A percentile compares a stretch with the other conserved stretches of the same genome.
These are phyloP conservation scores for Glaucomys volans DNA, from an alignment of 2,113 vertebrate species.

Conservation along the genomic window DNA sequence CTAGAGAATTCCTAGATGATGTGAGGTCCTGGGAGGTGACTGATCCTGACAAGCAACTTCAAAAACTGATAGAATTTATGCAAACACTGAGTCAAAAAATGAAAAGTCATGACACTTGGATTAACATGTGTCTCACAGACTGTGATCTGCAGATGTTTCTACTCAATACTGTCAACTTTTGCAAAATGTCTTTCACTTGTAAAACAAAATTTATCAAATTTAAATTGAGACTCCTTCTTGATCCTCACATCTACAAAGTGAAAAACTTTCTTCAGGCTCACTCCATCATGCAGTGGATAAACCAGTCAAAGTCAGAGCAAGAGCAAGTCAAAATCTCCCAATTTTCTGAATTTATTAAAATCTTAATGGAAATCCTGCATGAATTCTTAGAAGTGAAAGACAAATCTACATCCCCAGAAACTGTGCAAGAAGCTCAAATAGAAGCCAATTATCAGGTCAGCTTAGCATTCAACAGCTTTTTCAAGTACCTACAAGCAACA, in stretches of 20 bases:
- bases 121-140: constrained; percentile 74
- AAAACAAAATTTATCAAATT: constrained; percentile 49
- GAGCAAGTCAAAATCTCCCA: not conserved
- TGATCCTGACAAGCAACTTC: too few species aligned
- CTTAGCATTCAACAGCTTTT: constrained; percentile 56
- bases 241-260: not conserved
- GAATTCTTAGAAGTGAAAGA: constrained; percentile 21
- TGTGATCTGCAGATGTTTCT: constrained; percentile 78
- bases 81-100: too few species aligned
- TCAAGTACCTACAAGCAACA: constrained; percentile 51
- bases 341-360: constrained; percentile 61
- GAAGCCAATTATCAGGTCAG: constrained; percentile 62
- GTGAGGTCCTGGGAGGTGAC: too few species aligned
- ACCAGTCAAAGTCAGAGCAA: not conserved
- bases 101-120: constrained; percentile 70
- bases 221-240: not conserved
- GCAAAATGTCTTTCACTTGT: not conserved
- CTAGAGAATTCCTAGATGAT: too few species aligned
- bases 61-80: too few species aligned
- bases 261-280: not conserved
- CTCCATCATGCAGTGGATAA: constrained; percentile 73
- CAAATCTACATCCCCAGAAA: not conserved
- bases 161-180: not conserved
- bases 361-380: not conserved
- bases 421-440: constrained; percentile 20